A percentile compares a stretch with the other conserved stretches of the same genome.
Evolutionary conservation across 2,113 vertebrate genomes (phyloP).

Genomic region (Chloropsis cyanopogon): DNA sequence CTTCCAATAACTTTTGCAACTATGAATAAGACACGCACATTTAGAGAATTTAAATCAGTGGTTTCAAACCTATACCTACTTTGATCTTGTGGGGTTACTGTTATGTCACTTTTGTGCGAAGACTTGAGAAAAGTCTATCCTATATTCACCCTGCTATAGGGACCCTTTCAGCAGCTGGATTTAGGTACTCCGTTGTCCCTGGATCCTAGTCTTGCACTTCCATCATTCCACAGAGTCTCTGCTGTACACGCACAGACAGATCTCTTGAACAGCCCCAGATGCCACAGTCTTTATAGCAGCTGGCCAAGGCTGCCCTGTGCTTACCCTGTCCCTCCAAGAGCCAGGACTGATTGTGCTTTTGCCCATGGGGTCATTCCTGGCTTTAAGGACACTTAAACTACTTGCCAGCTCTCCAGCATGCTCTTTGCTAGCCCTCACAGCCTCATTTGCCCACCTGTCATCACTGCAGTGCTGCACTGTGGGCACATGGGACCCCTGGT

Average conservation of each 20-base stretch:
- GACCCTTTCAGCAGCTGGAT: neutral
- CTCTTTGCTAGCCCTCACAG: neutral
- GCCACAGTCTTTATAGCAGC: neutral
- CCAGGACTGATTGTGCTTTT: neutral
- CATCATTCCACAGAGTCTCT: neutral
- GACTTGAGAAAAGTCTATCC: neutral
- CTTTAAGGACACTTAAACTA: neutral
- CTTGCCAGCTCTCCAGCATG: neutral
- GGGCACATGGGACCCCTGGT: accelerated
- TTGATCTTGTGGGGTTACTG: neutral
- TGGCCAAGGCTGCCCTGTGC: neutral
- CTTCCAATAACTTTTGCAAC: neutral
- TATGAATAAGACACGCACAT: neutral
- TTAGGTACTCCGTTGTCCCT: neutral
- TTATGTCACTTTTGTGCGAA: neutral
- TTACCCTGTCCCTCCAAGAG: neutral
- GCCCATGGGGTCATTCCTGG: accelerated
- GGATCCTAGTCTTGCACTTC: neutral
- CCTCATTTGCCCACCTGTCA: neutral
- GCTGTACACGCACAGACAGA: too few relatives aligned
- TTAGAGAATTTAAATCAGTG: neutral
- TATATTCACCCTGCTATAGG: neutral
- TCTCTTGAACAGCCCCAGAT: neutral
- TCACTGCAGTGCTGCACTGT: neutral
- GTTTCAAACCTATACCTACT: neutral